Evolutionary conservation across 2,888 invertebrate species (phyloP).

Genomic region (Lymantria dispar): DNA sequence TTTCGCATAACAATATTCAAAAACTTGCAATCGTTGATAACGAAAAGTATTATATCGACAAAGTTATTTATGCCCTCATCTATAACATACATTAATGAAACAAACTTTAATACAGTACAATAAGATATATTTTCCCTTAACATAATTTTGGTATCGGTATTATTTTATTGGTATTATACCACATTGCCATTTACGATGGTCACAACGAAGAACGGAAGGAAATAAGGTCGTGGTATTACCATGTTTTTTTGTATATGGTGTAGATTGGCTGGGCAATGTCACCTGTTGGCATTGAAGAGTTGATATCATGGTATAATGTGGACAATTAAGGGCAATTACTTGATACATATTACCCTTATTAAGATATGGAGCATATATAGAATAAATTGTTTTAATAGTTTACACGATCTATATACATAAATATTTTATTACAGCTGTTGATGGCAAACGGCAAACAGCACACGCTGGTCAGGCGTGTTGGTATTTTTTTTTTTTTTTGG

Average conservation of each 20-base stretch:
- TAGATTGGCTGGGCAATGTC: constrained; percentile 12
- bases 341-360: not conserved
- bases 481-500: too few species aligned
- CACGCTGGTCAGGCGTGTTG: too few species aligned
- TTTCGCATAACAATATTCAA: constrained; percentile 1
- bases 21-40: not conserved
- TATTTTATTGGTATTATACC: constrained; percentile 3
- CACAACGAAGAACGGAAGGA: constrained; percentile 32
- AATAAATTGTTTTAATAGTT: too few species aligned
- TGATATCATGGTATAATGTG: constrained; percentile 13
- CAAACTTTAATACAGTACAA: not conserved
- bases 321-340: constrained; percentile 8
- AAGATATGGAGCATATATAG: not conserved
- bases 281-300: constrained; percentile 15
- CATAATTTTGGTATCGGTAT: not conserved
- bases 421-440: too few species aligned
- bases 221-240: constrained; percentile 28
- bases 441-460: too few species aligned
- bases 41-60: constrained; percentile 16
- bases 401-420: too few species aligned
- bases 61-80: not conserved
- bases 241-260: constrained; percentile 21
- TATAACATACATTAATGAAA: not conserved
- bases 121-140: constrained; percentile 11
- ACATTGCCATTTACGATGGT: constrained; percentile 32